These are phyloP conservation scores for Apodemia zela DNA, from an alignment of 2,888 invertebrate species.

Conservation along the genomic window DNA sequence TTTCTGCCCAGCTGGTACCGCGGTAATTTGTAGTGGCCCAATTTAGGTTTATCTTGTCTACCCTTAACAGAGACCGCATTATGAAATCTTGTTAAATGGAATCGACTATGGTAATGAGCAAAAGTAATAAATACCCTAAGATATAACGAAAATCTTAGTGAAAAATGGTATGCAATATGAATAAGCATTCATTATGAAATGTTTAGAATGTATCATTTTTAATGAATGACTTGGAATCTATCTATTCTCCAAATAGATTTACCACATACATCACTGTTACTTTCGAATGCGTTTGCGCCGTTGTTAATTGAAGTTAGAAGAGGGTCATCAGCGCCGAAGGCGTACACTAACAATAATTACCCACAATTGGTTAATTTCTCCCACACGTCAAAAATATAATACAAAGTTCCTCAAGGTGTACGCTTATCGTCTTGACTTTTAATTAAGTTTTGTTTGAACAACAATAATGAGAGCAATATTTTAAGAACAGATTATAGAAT, in stretches of 20 bases:
- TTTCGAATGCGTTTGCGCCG: slow-evolving; percentile 46
- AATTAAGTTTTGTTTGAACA: neutral
- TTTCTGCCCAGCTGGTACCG: no score
- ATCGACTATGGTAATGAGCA: neutral
- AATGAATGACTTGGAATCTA: slow-evolving; percentile 43
- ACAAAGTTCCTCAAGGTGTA: neutral
- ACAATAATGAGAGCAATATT: slow-evolving; percentile 1
- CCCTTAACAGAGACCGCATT: no score
- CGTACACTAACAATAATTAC: slow-evolving; percentile 40
- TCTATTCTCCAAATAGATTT: slow-evolving; percentile 48
- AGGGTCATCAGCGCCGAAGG: slow-evolving; percentile 34
- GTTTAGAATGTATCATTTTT: slow-evolving; percentile 22
- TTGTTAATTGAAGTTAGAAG: slow-evolving; percentile 57
- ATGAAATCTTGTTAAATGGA: no score
- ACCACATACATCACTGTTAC: slow-evolving; percentile 49
- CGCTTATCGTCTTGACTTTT: neutral
- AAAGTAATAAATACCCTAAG: neutral
- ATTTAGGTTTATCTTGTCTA: no score
- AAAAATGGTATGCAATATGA: neutral
- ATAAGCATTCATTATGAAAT: slow-evolving; percentile 5
- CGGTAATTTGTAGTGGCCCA: no score
- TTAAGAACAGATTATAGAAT: neutral
- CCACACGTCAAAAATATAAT: slow-evolving; percentile 34
- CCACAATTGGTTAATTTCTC: slow-evolving; percentile 46
- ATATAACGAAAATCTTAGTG: neutral